Conservation (phyloP, 2,888 invertebrate genomes). For the Cheiracanthium punctorium region DNA sequence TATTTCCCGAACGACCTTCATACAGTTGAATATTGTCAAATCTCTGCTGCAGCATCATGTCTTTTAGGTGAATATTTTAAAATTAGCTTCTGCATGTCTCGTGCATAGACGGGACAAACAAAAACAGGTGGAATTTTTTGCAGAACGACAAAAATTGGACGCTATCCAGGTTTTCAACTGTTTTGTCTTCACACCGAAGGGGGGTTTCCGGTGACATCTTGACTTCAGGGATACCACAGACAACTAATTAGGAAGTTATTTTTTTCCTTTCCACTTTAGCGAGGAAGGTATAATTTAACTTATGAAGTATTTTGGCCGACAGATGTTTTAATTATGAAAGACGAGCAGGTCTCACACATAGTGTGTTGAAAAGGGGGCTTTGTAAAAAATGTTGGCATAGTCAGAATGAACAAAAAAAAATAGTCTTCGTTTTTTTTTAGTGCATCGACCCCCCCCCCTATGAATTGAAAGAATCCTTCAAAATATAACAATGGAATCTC, state of each 20-base stretch:
- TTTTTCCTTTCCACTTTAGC: not conserved
- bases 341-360: no score
- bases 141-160: not conserved
- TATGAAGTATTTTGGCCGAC: not conserved
- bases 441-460: no score
- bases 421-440: no score
- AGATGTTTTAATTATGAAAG: not conserved
- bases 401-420: no score
- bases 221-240: conserved; percentile 21
- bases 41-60: no score
- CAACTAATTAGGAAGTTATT: conserved; percentile 23
- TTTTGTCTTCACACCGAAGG: conserved; percentile 20
- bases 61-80: not conserved
- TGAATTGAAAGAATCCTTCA: no score
- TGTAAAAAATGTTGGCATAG: no score
- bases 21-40: no score
- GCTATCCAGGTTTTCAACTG: not conserved
- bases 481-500: no score
- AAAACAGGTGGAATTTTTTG: not conserved
- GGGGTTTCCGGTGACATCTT: conserved; percentile 11
- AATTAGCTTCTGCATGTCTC: not conserved
- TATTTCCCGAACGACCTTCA: no score
- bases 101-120: not conserved
- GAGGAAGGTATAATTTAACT: not conserved
- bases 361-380: no score